These are phyloP conservation scores for Pseudoatta argentina DNA, from an alignment of 1,140 invertebrate species.

Conservation along the genomic window DNA sequence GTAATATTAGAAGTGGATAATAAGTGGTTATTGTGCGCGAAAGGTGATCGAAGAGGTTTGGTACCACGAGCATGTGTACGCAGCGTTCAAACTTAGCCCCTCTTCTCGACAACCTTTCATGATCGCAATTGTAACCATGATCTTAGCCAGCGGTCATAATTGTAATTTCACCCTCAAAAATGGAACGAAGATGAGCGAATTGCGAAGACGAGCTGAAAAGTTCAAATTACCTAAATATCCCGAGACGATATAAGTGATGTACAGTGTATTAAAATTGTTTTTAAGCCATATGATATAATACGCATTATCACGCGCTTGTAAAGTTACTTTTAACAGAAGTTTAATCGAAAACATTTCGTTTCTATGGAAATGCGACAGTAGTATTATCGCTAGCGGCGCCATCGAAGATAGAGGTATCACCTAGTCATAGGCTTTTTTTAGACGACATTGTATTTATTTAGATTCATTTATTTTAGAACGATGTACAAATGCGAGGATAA, in stretches of 20 bases:
- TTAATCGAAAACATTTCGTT: slow-evolving; percentile 67
- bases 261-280: slow-evolving; percentile 82
- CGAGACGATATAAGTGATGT: slow-evolving; percentile 68
- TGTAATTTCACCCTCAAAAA: slow-evolving; percentile 30
- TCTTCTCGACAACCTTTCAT: slow-evolving; percentile 19
- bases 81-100: slow-evolving; percentile 84
- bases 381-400: slow-evolving; percentile 71
- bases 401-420: slow-evolving; percentile 72
- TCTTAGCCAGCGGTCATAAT: background rate
- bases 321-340: slow-evolving; percentile 51
- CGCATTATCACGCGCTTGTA: slow-evolving; percentile 60
- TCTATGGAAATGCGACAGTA: slow-evolving; percentile 69
- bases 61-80: slow-evolving; percentile 91
- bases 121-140: slow-evolving; percentile 1
- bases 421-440: slow-evolving; percentile 82
- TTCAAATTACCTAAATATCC: slow-evolving; percentile 48
- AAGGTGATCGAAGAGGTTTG: slow-evolving; percentile 92
- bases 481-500: slow-evolving; percentile 76
- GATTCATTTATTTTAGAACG: slow-evolving; percentile 73
- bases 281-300: slow-evolving; percentile 64
- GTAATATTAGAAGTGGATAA: slow-evolving; percentile 92
- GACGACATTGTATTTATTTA: slow-evolving; percentile 83
- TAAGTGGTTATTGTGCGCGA: slow-evolving; percentile 92
- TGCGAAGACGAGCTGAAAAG: slow-evolving; percentile 39
- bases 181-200: slow-evolving; percentile 15